Conservation (phyloP, 2,888 invertebrate species). For the Drosophila helvetica region DNA sequence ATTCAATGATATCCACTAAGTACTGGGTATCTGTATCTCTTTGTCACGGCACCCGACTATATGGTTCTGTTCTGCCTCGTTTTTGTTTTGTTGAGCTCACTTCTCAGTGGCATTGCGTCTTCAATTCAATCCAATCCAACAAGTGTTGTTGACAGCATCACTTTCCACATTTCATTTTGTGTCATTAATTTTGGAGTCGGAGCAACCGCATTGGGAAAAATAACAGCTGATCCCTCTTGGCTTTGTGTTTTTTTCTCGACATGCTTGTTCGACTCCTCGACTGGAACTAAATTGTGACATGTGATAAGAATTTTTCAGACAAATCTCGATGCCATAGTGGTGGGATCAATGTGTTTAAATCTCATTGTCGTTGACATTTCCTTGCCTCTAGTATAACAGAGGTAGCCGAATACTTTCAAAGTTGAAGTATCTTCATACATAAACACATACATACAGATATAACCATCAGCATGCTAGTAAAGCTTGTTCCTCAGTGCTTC, state of each 20-base stretch:
- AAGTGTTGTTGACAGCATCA: constrained; percentile 78
- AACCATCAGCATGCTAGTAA: neutral
- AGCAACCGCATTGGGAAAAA: constrained; percentile 69
- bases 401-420: neutral
- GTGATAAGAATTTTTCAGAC: constrained; percentile 68
- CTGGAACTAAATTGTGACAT: constrained; percentile 73
- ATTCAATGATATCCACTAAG: neutral
- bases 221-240: constrained; percentile 72
- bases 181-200: constrained; percentile 73
- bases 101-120: constrained; percentile 19
- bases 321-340: constrained; percentile 48
- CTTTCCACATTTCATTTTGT: constrained; percentile 71
- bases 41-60: neutral
- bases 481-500: neutral
- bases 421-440: constrained; percentile 3
- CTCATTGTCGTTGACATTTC: neutral
- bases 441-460: neutral
- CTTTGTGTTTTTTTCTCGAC: constrained; percentile 48
- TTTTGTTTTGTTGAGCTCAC: neutral
- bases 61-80: neutral
- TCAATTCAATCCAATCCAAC: constrained; percentile 57
- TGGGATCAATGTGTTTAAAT: constrained; percentile 18
- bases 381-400: neutral
- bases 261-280: constrained; percentile 50
- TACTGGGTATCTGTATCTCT: neutral